These are phyloP conservation scores for Labia minor DNA, from an alignment of 2,888 invertebrate species.

Conservation along the genomic window DNA sequence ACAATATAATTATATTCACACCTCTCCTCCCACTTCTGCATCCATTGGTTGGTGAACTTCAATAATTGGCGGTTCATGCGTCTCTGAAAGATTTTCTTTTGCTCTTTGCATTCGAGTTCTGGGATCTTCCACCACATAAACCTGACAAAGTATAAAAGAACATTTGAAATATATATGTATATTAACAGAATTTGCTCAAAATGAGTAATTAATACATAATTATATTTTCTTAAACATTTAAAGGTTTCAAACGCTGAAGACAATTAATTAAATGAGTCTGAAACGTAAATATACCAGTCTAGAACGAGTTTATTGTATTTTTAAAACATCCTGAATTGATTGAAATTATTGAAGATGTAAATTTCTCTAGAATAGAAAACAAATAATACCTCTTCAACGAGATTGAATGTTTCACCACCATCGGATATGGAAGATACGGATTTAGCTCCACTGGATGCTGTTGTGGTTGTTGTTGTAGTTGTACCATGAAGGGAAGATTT, in stretches of 20 bases:
- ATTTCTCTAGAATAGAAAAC: too few species aligned
- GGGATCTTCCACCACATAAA: conserved; percentile 22
- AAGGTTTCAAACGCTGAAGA: too few species aligned
- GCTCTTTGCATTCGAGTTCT: not conserved
- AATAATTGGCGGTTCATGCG: conserved; percentile 16
- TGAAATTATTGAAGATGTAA: too few species aligned
- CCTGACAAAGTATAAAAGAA: not conserved
- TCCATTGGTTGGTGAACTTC: conserved; percentile 15
- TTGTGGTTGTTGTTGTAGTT: not conserved
- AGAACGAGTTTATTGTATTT: too few species aligned
- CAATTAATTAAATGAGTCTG: too few species aligned
- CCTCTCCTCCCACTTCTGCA: not conserved
- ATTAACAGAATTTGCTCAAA: too few species aligned
- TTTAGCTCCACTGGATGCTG: not conserved
- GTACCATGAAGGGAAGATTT: not conserved
- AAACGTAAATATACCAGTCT: too few species aligned
- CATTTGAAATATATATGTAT: too few species aligned
- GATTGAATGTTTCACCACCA: conserved; percentile 25
- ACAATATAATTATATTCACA: too few species aligned
- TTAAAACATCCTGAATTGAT: too few species aligned
- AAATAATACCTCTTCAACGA: conserved; percentile 25
- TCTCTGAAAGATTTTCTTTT: conserved; percentile 14
- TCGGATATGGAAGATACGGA: not conserved
- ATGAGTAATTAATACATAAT: too few species aligned
- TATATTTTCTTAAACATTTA: too few species aligned